Percentiles rank a stretch among this genome's conserved stretches.
Conservation (phyloP, 1,140 invertebrate genomes). For the Conus ventricosus region DNA sequence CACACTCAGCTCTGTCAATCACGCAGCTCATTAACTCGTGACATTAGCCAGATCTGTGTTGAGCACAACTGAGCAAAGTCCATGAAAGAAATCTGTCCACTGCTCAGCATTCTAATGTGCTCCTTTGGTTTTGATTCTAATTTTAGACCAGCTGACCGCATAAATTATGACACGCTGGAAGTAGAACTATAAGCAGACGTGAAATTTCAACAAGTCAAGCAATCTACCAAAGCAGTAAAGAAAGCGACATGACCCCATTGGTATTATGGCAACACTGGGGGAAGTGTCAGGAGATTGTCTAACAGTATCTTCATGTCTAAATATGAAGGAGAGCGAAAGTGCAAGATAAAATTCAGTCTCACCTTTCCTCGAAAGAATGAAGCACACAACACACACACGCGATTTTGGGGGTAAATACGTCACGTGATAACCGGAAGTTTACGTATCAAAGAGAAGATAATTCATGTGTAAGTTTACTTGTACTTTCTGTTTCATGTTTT, state of each 20-base stretch:
- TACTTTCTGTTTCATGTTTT: not conserved
- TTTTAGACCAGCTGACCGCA: slow-evolving; percentile 33
- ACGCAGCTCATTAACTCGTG: not conserved
- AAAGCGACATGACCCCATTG: too few species aligned
- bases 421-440: slow-evolving; percentile 21
- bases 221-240: too few species aligned
- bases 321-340: too few species aligned
- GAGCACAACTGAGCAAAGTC: not conserved
- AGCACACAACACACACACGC: not conserved
- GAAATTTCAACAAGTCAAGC: not conserved
- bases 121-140: slow-evolving; percentile 27
- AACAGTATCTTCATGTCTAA: too few species aligned
- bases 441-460: slow-evolving; percentile 3
- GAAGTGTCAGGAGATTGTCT: too few species aligned
- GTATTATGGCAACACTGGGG: too few species aligned
- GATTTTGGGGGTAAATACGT: not conserved
- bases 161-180: slow-evolving; percentile 35
- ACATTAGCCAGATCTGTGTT: not conserved
- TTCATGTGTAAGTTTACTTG: not conserved
- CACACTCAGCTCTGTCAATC: not conserved
- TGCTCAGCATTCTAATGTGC: not conserved
- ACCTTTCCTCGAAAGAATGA: not conserved
- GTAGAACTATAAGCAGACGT: slow-evolving; percentile 30
- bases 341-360: not conserved
- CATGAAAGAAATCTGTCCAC: not conserved